phyloP scores from a whole-genome alignment of 1,140 invertebrate genomes.

The Matsumurasca onukii region DNA sequence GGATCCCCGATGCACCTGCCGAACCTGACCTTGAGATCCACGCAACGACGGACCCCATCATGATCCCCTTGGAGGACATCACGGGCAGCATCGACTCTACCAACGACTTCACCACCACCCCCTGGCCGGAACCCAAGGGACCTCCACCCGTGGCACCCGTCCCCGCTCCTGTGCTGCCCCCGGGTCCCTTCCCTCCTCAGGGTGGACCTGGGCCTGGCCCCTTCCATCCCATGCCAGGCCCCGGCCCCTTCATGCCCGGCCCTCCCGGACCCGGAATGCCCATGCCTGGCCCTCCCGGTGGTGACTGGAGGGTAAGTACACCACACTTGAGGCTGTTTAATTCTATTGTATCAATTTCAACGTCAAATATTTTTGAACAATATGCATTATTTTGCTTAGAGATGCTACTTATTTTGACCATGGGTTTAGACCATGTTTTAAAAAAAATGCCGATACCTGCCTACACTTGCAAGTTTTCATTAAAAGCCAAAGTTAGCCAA shows the following conservation, averaged over 20 bases:
- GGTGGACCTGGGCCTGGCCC: not conserved
- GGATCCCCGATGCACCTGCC: constrained; percentile 79
- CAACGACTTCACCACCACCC: constrained; percentile 68
- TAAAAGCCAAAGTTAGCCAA: not conserved
- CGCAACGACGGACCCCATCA: constrained; percentile 68
- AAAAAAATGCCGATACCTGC: not conserved
- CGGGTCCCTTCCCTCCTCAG: not conserved
- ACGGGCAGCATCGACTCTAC: constrained; percentile 76
- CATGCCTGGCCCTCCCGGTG: not conserved
- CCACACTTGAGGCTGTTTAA: too few relatives aligned
- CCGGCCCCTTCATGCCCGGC: not conserved
- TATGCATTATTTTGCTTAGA: not conserved
- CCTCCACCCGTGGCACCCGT: constrained; percentile 51
- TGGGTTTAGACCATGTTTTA: not conserved
- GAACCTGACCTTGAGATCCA: constrained; percentile 85
- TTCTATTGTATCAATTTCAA: too few relatives aligned
- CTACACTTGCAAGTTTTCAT: not conserved
- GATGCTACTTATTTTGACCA: not conserved
- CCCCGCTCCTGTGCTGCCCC: constrained; percentile 17
- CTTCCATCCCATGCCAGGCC: not conserved
- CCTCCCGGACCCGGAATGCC: not conserved
- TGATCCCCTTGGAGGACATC: constrained; percentile 86
- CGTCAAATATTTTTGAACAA: too few relatives aligned
- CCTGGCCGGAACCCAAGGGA: constrained; percentile 78
- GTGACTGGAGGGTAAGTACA: not conserved